Evolutionary conservation across 2,797 vertebrate species (phyloP), one percentile per base, ranked within the genome.

Genomic region (Chaetodon trifasciatus): DNA sequence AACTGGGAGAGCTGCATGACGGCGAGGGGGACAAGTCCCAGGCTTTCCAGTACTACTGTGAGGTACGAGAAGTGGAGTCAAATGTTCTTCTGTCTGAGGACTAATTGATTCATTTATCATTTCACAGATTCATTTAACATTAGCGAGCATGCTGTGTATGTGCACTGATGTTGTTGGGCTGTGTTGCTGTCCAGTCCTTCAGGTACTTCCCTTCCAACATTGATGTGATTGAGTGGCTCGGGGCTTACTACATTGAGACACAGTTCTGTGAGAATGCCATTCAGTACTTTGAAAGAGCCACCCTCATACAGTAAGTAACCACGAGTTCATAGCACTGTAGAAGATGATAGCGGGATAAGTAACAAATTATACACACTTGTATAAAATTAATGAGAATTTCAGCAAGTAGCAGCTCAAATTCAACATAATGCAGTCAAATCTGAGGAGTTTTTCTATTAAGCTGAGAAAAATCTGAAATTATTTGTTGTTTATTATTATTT

Each of bases 191-290:
- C 46, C 89, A 99, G 98, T 99, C 98, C 0, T 99, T 97, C 82
- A 96, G 98, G 89, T 97, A 98, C 94, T 98, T 97, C 82, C 98
- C 98, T 15, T 99, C 97, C 75, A 98, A 98, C 94, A 98, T 98
- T 50, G 96, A 96, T 55, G 97, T 99, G 86, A 98, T 99, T 44
- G 97, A 98, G 88, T 99, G 98, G 98, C 96, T 99, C 37, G 98
- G 97, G 73, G 97, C 96, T 0, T 98, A 99, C 86, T 99, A 98
- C 92, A 97, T 99, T 70, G 97, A 99, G 86, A 98, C 96, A 1
- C 98, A 98, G 88, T 98, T 99, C 93, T 99, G 96, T 94, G 98
- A 99, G 94, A 99, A 99, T 94, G 98, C 98, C 85, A 97, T 99
- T 92, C 97, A 97, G 83, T 99, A 98, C 92, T 99, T 99, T 93